phyloP scores from a whole-genome alignment of 2,113 vertebrate species.

The Apodemus sylvaticus region DNA sequence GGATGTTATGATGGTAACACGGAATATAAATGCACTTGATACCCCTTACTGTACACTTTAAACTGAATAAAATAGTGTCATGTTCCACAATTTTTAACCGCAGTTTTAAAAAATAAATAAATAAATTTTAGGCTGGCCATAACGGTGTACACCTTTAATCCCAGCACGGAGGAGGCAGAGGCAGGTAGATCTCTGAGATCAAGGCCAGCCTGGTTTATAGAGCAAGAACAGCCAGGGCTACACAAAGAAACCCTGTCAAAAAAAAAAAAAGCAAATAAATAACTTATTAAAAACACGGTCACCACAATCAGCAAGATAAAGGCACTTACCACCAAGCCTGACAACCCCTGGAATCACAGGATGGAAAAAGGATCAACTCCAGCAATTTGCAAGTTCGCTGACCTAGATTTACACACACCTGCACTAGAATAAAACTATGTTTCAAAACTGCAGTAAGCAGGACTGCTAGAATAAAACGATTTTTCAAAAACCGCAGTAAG shows the following conservation, averaged over 20 bases:
- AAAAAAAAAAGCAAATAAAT: not conserved
- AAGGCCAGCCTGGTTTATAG: no score
- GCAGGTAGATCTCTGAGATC: no score
- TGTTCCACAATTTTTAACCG: not conserved
- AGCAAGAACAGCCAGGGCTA: no score
- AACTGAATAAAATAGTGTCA: not conserved
- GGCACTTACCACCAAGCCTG: not conserved
- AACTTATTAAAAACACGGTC: not conserved
- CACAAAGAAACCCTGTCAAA: not conserved
- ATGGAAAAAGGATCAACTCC: not conserved
- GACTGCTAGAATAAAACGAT: no score
- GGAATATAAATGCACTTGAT: not conserved
- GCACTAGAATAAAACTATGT: not conserved
- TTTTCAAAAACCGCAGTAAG: not conserved
- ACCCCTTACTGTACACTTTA: not conserved
- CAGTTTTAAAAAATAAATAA: not conserved
- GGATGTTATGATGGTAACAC: not conserved
- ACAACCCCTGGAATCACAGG: not conserved
- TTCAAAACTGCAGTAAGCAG: no score
- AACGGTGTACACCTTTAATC: no score
- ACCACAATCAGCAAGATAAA: not conserved
- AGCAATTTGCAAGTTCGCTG: not conserved
- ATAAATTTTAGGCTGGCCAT: not conserved
- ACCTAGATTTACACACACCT: no score
- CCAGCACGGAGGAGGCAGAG: no score